phyloP scores from a whole-genome alignment of 2,797 vertebrate species.

The Ambastaia sidthimunki region DNA sequence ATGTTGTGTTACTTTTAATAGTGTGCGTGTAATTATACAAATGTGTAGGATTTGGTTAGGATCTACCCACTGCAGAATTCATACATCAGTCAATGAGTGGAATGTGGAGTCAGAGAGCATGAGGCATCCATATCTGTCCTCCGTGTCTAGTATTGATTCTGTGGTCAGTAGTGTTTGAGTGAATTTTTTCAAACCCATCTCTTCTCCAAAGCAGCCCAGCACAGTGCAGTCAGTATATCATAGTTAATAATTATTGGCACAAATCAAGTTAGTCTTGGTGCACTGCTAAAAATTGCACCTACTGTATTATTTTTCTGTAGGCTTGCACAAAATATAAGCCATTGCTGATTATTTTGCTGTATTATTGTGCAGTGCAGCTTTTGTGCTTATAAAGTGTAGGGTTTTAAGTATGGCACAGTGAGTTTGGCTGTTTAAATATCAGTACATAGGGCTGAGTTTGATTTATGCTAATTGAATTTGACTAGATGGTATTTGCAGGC shows the following conservation, averaged over 20 bases:
- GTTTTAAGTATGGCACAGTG: neutral
- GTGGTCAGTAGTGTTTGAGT: constrained; percentile 52
- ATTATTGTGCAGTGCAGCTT: constrained; percentile 7
- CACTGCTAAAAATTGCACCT: constrained; percentile 34
- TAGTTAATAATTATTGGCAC: constrained; percentile 53
- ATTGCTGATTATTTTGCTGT: constrained; percentile 24
- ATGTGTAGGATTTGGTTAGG: neutral
- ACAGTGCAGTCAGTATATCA: constrained; percentile 46
- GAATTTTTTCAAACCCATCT: constrained; percentile 43
- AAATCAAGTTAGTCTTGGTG: constrained; percentile 47
- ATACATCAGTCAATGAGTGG: constrained; percentile 53
- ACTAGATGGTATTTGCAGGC: constrained; percentile 33
- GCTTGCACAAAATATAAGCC: constrained; percentile 31
- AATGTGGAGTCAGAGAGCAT: constrained; percentile 41
- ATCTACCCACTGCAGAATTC: constrained; percentile 24
- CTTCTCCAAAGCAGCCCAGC: constrained; percentile 16
- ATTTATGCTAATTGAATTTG: constrained; percentile 32
- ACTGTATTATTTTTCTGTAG: constrained; percentile 33
- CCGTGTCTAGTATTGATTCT: constrained; percentile 47
- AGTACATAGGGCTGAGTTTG: neutral
- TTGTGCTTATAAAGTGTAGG: constrained; percentile 3
- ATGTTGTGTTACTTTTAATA: neutral
- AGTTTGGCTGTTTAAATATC: constrained; percentile 10
- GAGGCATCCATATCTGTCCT: constrained; percentile 45
- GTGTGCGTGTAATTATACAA: neutral